A percentile compares a stretch with the other conserved stretches of the same genome.
phyloP scores from a whole-genome alignment of 2,888 invertebrate species.

The Marasmarcha lunaedactyla region DNA sequence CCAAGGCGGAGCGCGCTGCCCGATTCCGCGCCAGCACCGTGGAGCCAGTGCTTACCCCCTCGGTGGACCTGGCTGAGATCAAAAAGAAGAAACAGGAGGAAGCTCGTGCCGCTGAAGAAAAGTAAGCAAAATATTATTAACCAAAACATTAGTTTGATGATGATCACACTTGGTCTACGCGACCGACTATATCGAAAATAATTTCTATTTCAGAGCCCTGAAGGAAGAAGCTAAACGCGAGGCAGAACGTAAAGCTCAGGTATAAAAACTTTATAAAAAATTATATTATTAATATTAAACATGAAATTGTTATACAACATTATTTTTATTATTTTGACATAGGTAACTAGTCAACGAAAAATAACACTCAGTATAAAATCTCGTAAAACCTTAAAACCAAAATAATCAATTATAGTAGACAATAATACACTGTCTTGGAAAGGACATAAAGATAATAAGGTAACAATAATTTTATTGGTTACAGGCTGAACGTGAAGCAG shows the following conservation, averaged over 20 bases:
- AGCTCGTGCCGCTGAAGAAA: constrained; percentile 73
- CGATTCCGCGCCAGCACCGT: constrained; percentile 68
- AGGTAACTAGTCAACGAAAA: too few relatives aligned
- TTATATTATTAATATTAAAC: neutral
- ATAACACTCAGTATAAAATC: too few relatives aligned
- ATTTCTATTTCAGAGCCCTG: constrained; percentile 39
- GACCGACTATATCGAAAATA: constrained; percentile 3
- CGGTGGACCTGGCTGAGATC: constrained; percentile 65
- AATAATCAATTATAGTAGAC: too few relatives aligned
- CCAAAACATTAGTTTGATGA: too few relatives aligned
- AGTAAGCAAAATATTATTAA: too few relatives aligned
- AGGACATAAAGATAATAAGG: too few relatives aligned
- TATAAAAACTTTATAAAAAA: constrained; percentile 26
- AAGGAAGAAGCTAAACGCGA: constrained; percentile 66
- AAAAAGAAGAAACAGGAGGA: constrained; percentile 73
- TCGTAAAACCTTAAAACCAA: too few relatives aligned
- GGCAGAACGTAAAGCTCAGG: constrained; percentile 59
- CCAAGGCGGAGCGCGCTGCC: constrained; percentile 73
- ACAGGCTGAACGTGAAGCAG: constrained; percentile 50
- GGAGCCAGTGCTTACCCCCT: constrained; percentile 52
- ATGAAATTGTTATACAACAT: too few relatives aligned
- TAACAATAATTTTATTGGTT: too few relatives aligned
- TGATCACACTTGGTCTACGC: too few relatives aligned
- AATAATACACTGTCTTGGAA: too few relatives aligned
- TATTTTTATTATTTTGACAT: too few relatives aligned